Evolutionary conservation across 2,797 vertebrate genomes (phyloP).

Genomic region (Neosilurus mollespiculum): DNA sequence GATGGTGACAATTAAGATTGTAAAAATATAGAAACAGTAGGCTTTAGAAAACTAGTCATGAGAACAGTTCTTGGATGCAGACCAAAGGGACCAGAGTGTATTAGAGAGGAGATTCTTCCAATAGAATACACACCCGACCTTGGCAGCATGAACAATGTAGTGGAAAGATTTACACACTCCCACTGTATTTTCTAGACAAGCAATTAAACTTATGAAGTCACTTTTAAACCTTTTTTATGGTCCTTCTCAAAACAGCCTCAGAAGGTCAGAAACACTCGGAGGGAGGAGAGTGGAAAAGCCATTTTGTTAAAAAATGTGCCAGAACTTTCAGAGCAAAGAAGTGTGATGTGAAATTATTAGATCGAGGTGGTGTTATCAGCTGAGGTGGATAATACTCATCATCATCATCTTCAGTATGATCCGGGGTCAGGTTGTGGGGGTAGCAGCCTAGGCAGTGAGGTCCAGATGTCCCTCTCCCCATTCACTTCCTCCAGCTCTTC

Average conservation of each 20-base stretch:
- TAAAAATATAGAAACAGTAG: too few species aligned
- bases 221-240: not conserved
- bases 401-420: too few species aligned
- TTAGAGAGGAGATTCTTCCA: not conserved
- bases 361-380: too few species aligned
- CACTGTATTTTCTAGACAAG: not conserved
- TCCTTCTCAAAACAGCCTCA: not conserved
- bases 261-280: not conserved
- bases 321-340: not conserved
- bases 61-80: not conserved
- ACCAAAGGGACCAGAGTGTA: not conserved
- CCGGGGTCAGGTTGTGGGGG: too few species aligned
- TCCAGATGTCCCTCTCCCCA: too few species aligned
- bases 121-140: not conserved
- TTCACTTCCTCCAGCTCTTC: too few species aligned
- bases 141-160: not conserved
- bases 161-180: constrained; percentile 6
- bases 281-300: not conserved
- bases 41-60: not conserved
- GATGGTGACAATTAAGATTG: too few species aligned
- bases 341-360: too few species aligned
- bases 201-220: not conserved
- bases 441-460: too few species aligned
- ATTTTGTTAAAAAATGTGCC: not conserved
- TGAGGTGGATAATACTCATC: too few species aligned